Evolutionary conservation across 2,888 invertebrate genomes (phyloP).

Genomic region (Dermolepida albohirtum): DNA sequence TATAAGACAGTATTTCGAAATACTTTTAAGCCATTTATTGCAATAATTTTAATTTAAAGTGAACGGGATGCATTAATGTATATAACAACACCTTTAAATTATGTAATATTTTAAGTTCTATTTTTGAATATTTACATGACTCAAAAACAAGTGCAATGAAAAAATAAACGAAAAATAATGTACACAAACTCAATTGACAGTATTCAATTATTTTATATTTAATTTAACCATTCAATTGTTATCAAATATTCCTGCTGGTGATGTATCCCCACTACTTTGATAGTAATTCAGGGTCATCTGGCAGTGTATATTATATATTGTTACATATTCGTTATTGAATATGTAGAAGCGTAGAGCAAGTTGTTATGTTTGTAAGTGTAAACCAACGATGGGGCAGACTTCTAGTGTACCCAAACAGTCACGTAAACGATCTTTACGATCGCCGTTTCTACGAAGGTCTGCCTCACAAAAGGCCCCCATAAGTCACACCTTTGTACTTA

Average conservation of each 20-base stretch:
- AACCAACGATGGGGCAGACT: slow-evolving; percentile 61
- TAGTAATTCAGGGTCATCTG: slow-evolving; percentile 34
- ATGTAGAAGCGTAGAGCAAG: slow-evolving; percentile 6
- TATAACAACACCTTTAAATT: too few relatives aligned
- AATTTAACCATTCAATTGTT: slow-evolving; percentile 11
- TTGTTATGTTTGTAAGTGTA: slow-evolving; percentile 27
- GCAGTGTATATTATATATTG: slow-evolving; percentile 18
- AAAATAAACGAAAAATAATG: too few relatives aligned
- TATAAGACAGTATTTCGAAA: too few relatives aligned
- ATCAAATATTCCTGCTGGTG: slow-evolving; percentile 20
- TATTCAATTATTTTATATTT: slow-evolving; percentile 6
- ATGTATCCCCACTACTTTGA: slow-evolving; percentile 36
- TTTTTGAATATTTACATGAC: too few relatives aligned
- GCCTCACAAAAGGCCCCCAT: slow-evolving; percentile 61
- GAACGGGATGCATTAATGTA: too few relatives aligned
- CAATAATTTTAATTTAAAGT: too few relatives aligned
- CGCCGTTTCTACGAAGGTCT: slow-evolving; percentile 61
- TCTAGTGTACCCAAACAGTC: slow-evolving; percentile 60
- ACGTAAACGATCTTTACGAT: slow-evolving; percentile 62
- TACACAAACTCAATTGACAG: not conserved
- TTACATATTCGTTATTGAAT: slow-evolving; percentile 27
- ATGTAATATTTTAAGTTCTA: too few relatives aligned
- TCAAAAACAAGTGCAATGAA: too few relatives aligned
- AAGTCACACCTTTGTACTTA: slow-evolving; percentile 67
- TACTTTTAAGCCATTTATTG: too few relatives aligned